These are phyloP conservation scores for Calyptomena viridis DNA, from an alignment of 2,113 vertebrate species.

Conservation along the genomic window DNA sequence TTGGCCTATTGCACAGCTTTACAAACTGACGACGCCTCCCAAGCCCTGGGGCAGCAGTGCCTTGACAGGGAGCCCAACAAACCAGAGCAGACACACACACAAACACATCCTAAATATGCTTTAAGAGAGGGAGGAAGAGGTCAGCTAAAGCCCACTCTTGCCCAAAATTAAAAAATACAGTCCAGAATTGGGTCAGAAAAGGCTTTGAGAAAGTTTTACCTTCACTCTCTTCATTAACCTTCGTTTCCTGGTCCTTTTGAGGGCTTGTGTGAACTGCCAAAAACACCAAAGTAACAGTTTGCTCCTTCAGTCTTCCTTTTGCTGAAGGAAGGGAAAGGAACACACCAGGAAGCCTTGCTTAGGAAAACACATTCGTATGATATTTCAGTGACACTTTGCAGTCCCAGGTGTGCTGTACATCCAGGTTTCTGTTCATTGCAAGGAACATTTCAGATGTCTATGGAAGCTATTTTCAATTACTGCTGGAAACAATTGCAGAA, in stretches of 20 bases:
- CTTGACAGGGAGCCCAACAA: neutral
- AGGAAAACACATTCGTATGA: neutral
- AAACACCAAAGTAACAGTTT: neutral
- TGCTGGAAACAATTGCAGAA: neutral
- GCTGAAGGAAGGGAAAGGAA: neutral
- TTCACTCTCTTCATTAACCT: neutral
- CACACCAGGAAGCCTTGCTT: neutral
- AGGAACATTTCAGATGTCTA: neutral
- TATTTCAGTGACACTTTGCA: neutral
- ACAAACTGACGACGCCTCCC: neutral
- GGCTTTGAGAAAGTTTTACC: neutral
- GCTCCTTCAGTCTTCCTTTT: neutral
- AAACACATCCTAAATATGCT: neutral
- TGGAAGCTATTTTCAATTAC: neutral
- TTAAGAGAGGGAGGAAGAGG: neutral
- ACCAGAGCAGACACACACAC: neutral
- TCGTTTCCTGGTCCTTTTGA: neutral
- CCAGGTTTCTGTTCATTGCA: neutral
- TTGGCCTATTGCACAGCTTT: neutral
- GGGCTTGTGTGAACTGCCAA: neutral
- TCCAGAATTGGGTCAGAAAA: neutral
- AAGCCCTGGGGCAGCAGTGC: neutral
- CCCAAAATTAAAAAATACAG: neutral
- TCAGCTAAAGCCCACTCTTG: neutral
- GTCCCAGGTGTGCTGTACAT: neutral